Conservation (phyloP, 2,797 vertebrate genomes). For the Mormyrops boulengeri region DNA sequence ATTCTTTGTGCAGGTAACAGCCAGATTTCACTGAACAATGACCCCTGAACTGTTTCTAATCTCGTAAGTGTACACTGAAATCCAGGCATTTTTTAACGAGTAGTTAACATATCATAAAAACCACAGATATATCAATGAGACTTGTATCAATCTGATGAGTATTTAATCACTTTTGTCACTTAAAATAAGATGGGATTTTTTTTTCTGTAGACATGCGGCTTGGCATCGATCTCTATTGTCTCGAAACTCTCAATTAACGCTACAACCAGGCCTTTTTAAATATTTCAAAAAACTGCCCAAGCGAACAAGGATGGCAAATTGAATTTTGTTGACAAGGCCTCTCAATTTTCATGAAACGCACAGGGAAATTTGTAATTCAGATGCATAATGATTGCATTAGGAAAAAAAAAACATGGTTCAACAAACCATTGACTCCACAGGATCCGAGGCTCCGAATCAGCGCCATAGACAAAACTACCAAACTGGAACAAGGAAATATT, state of each 20-base stretch:
- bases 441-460: not conserved
- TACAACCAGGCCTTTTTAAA: constrained; percentile 9
- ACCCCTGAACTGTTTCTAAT: not conserved
- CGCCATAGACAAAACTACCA: not conserved
- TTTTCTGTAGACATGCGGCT: not conserved
- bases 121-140: not conserved
- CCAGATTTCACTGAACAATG: not conserved
- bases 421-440: not conserved
- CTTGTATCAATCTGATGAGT: constrained; percentile 16
- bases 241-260: constrained; percentile 1
- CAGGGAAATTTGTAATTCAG: constrained; percentile 1
- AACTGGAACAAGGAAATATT: not conserved
- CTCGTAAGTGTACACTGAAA: not conserved
- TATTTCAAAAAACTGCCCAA: constrained; percentile 8
- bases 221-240: constrained; percentile 8
- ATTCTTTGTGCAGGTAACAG: not conserved
- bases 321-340: constrained; percentile 7
- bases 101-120: constrained; percentile 1
- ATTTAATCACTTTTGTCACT: constrained; percentile 6
- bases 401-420: not conserved
- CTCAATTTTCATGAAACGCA: constrained; percentile 4
- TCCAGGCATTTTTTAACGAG: not conserved
- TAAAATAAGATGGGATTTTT: not conserved
- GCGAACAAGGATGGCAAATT: not conserved
- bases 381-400: not conserved